Base-by-base conservation (phyloP, 1,140 invertebrate species). In the Caenorhabditis tropicalis region DNA sequence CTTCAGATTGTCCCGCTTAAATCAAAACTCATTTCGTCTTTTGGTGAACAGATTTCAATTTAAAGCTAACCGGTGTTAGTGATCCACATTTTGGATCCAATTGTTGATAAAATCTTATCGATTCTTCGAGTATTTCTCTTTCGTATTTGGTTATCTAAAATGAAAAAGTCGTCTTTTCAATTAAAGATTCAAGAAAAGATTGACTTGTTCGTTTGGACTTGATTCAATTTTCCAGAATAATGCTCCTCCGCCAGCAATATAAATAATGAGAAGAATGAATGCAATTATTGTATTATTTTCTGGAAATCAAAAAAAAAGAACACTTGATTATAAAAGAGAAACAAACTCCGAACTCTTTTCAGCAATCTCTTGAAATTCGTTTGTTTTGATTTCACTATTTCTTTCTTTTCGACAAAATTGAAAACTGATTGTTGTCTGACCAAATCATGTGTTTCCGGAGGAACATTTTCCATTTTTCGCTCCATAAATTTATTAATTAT, bases 391-490 rank as follows among this genome's bases (percentile, higher is more conserved):
- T 74, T 74, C 36, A 36, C n/a, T 74, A 12, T 74, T 24, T 74
- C 65, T 74, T 43, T 74, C 4, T 36, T n/a, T 43, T 74, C 36
- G 3, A 74, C 65, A 43, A 74, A 74, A 5, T 43, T 39, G 7
- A 74, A 74, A 46, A 74, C 36, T 43, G 65, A 74, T 43, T 74
- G 65, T n/a, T 74, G n/a, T 74, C 65, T 74, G 9, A 74, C 33
- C 19, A 74, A 24, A 74, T 74, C 19, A 43, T 74, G 65, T 15
- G 65, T 74, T 43, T 74, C 65, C 2, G 65, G 65, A 10, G 65
- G 36, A 1, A 15, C 33, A 12, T 43, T 74, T 43, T 39, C 65
- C 36, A 74, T 74, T 43, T 74, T 39, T 43, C 65, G 15, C n/a
- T 74, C 9, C 36, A 74, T 39, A 10, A 43, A 74, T 43, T 74